Base-by-base conservation (phyloP, 2,888 invertebrate genomes). In the Conus canariensis region DNA sequence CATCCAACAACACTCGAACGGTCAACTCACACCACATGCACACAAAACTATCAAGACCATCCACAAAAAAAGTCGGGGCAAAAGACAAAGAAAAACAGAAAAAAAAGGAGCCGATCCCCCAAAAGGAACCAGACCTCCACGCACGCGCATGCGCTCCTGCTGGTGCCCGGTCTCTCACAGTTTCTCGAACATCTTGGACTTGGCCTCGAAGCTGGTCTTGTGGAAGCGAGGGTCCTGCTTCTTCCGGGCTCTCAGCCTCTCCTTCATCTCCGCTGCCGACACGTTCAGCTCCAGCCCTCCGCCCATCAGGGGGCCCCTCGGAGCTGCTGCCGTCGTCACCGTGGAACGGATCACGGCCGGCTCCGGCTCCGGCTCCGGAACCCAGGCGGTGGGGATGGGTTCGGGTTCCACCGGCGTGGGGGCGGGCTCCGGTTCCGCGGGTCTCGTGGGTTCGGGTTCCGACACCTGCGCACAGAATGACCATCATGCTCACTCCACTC, bases 181-280 rank as follows among this genome's bases (percentile, higher is more conserved):
- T 64, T 64, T 64, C 64, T 64, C 64, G 16, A 64, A 64, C 64
- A 64, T 64, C 64, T 91, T 90, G 82, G 90, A 90, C 87, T 92
- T 92, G 91, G 91, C 88, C 82, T 91, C 90, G 87, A 92, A 92
- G 59, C 90, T 87, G 14, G 85, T 74, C 67, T 91, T 92, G 88
- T 86, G 86, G 67, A 90, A n/a, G 14, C 94, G 94, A 19, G 94
- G 94, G 90, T 95, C 95, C 64, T 88, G 91, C 90, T 93, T 94
- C 91, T 93, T 94, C 90, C 93, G 93, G 10, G 91, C 88, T 80
- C 92, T 93, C 30, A 95, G 90, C 45, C 92, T 89, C 88, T 94
- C 95, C 90, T 94, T 91, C 94, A 94, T 94, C 92, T 95, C 94
- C 67, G 94, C 93, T 58, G 94, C 95, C 4, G 94, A 93, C 90